Base-by-base conservation (phyloP, 1,140 invertebrate genomes). In the Drosophila setifemur region DNA sequence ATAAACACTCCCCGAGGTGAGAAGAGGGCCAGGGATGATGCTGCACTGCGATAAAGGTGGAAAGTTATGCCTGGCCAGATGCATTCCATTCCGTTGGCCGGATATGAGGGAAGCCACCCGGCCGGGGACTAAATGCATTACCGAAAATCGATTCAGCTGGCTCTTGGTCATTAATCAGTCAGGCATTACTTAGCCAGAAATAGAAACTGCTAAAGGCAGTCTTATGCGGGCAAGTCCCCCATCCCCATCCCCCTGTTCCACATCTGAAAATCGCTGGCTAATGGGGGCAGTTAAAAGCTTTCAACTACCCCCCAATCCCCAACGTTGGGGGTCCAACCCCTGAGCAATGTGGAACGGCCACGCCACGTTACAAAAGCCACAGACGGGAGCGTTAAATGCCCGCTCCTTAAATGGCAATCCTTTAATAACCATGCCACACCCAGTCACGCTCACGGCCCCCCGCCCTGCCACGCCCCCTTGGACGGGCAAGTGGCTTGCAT, bases 401-500 rank as follows among this genome's bases (percentile, higher is more conserved):
- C 47, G 43, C 66, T 60, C 54, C 67, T 57, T 60, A 66, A 64
- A 64, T 25, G 53, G 52, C 57, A 61, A 61, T 61, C 57, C 67
- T 60, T 71, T 71, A 60, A 71, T 64, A 66, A 53, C 23, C 21
- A 37, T 14, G 58, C 60, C 74, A 77, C 74, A 57, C 74, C 74
- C 74, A 67, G 21, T 43, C 57, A 53, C 35, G 54, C 35, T 19
- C 16, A 14, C 14, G 7, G 18, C 40, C 6, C 35, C 35, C 6
- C 11, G 25, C 48, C 31, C 33, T 39, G 8, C 3, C 29, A 50
- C 23, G 11, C 12, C 33, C 64, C 26, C 21, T 35, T n/a, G n/a
- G n/a, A n/a, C n/a, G n/a, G n/a, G n/a, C n/a, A 44, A 54, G 39
- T 70, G 54, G 35, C 45, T 63, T 73, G 78, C 78, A 82, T 79